Percentiles rank a stretch among this genome's conserved stretches.
Evolutionary conservation across 2,797 vertebrate genomes (phyloP).

Genomic region (Scarus forsteni): DNA sequence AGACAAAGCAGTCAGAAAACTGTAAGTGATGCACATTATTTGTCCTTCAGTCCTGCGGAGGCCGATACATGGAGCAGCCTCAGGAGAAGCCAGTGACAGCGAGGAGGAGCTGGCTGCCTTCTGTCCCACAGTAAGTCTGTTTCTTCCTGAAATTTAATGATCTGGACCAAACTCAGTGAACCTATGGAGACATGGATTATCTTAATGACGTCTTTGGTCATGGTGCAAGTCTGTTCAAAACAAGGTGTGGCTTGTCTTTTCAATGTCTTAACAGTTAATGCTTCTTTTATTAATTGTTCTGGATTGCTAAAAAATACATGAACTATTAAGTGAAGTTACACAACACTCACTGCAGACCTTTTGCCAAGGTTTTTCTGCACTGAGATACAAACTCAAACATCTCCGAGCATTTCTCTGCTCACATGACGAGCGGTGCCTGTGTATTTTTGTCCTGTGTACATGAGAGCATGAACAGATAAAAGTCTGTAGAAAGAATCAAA

Average conservation of each 20-base stretch:
- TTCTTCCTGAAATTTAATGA: slow-evolving; percentile 8
- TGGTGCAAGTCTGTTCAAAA: too few species aligned
- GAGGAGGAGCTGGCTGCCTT: slow-evolving; percentile 97
- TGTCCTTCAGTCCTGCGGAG: slow-evolving; percentile 84
- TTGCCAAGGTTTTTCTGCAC: not conserved
- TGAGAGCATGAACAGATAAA: not conserved
- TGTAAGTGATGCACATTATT: slow-evolving; percentile 62
- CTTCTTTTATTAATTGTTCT: too few species aligned
- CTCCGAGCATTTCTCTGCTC: slow-evolving; percentile 34
- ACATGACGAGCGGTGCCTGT: slow-evolving; percentile 1
- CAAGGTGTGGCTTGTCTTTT: too few species aligned
- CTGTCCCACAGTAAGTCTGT: slow-evolving; percentile 90
- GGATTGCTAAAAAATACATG: too few species aligned
- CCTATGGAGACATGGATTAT: not conserved
- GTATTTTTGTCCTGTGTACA: not conserved
- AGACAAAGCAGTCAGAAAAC: not conserved
- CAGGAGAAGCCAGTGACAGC: slow-evolving; percentile 89
- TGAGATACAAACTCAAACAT: not conserved
- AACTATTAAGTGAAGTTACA: too few species aligned
- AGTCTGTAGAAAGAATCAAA: slow-evolving; percentile 5
- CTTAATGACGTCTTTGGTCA: not conserved
- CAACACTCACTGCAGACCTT: not conserved
- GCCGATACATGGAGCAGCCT: slow-evolving; percentile 76
- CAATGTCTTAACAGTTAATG: too few species aligned
- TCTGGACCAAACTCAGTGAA: too few species aligned